phyloP scores from a whole-genome alignment of 1,140 invertebrate species.

The Cotesia glomerata region DNA sequence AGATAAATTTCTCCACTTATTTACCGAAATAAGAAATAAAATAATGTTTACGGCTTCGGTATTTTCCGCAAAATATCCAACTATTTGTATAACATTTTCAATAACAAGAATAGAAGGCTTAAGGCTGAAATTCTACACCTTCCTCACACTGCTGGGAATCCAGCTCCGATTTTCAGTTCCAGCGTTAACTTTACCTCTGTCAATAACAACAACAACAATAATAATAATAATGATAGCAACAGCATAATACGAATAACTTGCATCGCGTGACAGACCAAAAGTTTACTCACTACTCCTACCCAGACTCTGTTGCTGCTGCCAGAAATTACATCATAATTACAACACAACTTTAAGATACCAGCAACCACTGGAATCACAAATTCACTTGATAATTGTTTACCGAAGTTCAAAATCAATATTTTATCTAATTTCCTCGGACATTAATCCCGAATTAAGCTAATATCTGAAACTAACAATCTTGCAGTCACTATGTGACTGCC shows the following conservation, averaged over 20 bases:
- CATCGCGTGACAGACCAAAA: slow-evolving; percentile 22
- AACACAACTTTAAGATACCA: neutral
- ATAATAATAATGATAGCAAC: neutral
- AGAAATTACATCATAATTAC: neutral
- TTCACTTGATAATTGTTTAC: neutral
- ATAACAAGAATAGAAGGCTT: no score
- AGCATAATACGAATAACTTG: neutral
- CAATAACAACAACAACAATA: neutral
- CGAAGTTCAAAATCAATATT: no score
- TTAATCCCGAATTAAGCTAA: neutral
- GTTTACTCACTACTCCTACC: slow-evolving; percentile 13
- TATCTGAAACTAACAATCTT: no score
- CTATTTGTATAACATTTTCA: no score
- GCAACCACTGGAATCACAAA: neutral
- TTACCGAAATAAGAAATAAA: no score
- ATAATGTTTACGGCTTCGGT: no score
- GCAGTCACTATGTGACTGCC: no score
- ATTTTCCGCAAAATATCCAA: no score
- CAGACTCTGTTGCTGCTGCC: neutral
- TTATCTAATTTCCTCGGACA: no score
- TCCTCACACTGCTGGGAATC: no score
- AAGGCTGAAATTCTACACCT: no score
- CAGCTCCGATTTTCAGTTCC: neutral
- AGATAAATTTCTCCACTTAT: neutral
- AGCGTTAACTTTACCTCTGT: neutral